Conservation (phyloP, 2,113 vertebrate species). For the Fukomys damarensis region DNA sequence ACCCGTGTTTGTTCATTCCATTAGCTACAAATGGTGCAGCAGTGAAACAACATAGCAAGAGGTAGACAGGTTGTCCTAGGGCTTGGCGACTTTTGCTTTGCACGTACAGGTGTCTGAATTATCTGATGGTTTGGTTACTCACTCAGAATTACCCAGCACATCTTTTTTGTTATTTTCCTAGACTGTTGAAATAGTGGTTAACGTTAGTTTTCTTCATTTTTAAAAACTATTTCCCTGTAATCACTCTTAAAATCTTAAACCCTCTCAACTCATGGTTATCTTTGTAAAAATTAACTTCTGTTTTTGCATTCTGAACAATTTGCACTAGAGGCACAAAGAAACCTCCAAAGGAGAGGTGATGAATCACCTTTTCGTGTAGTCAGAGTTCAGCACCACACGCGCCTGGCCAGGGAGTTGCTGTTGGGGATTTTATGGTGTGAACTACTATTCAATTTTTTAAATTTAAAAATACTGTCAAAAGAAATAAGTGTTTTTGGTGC, state of each 20-base stretch:
- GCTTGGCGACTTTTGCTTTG: not conserved
- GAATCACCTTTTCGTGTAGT: not conserved
- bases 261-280: not conserved
- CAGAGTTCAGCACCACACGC: not conserved
- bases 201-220: not conserved
- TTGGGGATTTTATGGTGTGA: not conserved
- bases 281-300: constrained; percentile 12
- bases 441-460: not conserved
- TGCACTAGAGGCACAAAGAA: not conserved
- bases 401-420: not conserved
- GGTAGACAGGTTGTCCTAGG: not conserved
- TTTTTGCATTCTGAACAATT: not conserved
- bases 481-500: not conserved
- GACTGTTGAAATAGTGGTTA: not conserved
- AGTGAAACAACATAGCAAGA: not conserved
- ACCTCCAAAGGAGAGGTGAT: not conserved
- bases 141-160: not conserved
- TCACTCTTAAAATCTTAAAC: not conserved
- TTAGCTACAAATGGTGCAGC: not conserved
- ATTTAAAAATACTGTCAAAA: not conserved
- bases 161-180: constrained; percentile 22
- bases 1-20: not conserved
- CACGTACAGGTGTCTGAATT: not conserved
- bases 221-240: not conserved
- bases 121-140: not conserved